phyloP scores from a whole-genome alignment of 64 coral and sea anemone genomes.

The Pachyseris speciosa region DNA sequence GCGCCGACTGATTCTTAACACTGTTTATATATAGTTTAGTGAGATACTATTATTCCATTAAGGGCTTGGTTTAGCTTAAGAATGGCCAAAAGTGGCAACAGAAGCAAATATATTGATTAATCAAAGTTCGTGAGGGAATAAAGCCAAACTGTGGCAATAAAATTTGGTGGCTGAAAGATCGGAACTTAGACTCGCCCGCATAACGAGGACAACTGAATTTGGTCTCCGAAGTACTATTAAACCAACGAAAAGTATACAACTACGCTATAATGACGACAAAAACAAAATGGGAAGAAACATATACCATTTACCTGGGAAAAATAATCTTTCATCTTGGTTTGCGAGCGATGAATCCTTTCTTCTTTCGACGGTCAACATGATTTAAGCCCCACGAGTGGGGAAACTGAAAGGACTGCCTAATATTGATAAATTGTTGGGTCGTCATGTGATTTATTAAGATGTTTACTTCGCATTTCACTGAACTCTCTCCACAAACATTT shows the following conservation, averaged over 20 bases:
- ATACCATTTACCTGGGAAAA: background rate
- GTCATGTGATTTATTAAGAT: no score
- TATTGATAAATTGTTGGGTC: background rate
- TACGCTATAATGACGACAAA: background rate
- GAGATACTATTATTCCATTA: background rate
- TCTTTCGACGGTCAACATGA: background rate
- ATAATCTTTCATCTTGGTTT: background rate
- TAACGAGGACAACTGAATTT: no score
- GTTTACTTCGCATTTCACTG: no score
- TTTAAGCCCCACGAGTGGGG: no score
- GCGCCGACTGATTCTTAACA: no score
- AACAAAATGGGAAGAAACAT: background rate
- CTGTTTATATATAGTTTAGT: no score
- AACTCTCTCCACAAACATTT: background rate
- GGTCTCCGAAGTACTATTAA: background rate
- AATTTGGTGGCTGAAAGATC: no score
- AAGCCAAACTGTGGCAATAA: background rate
- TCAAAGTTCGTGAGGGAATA: background rate
- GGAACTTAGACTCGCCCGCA: no score
- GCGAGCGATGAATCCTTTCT: background rate
- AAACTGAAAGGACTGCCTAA: no score
- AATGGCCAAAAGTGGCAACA: background rate
- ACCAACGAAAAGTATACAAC: background rate
- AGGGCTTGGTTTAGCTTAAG: background rate
- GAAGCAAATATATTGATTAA: background rate